Percentiles rank a stretch among this genome's conserved stretches.
These are phyloP conservation scores for Trissonchulus sp. DNA, from an alignment of 2,888 invertebrate genomes.

Conservation along the genomic window DNA sequence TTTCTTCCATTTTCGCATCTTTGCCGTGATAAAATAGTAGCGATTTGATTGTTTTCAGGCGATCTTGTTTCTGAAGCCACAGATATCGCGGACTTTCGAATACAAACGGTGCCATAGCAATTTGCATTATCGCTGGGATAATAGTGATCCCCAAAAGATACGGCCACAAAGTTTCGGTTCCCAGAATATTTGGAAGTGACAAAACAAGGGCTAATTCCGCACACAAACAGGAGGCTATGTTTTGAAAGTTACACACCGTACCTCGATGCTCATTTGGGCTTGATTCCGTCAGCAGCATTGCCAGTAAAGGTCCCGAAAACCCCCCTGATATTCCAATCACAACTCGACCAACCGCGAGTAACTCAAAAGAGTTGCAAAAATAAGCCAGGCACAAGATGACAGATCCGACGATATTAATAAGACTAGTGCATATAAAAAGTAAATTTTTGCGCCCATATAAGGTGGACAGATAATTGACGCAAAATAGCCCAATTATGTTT, in stretches of 20 bases:
- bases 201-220: constrained; percentile 10
- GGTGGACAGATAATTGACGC: neutral
- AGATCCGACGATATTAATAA: neutral
- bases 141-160: neutral
- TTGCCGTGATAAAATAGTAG: constrained; percentile 2
- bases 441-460: constrained; percentile 9
- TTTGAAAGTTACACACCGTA: neutral
- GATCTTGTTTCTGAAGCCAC: neutral
- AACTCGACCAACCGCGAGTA: constrained; percentile 5
- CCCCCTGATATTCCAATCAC: neutral
- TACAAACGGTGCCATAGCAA: neutral
- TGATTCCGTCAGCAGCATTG: constrained; percentile 16
- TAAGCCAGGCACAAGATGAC: neutral
- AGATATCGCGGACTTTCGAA: constrained; percentile 29
- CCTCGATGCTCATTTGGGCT: constrained; percentile 17
- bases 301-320: neutral
- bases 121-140: constrained; percentile 23
- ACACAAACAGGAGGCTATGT: constrained; percentile 10
- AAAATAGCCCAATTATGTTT: too few relatives aligned
- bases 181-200: neutral
- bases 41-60: neutral
- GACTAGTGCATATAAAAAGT: constrained; percentile 15
- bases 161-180: constrained; percentile 5
- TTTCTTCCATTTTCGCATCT: neutral
- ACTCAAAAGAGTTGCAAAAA: neutral